These are phyloP conservation scores for Drosophila nikananu DNA, from an alignment of 1,140 invertebrate genomes.

Conservation along the genomic window DNA sequence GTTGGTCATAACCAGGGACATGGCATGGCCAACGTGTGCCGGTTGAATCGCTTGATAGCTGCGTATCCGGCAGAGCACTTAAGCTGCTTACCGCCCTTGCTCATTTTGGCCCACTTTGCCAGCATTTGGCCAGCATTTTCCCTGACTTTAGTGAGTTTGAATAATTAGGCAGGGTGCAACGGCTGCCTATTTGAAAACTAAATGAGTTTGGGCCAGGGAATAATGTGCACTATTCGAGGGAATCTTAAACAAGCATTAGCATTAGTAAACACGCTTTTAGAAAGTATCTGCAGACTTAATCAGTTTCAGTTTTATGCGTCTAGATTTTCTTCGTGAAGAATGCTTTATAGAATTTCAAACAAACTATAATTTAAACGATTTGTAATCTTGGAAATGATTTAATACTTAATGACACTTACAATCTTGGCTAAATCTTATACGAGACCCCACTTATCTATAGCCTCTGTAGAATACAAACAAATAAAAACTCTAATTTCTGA, in stretches of 20 bases:
- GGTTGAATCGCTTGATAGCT: slow-evolving; percentile 34
- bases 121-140: slow-evolving; percentile 24
- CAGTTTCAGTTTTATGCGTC: neutral
- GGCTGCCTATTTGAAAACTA: slow-evolving; percentile 9
- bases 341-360: too few species aligned
- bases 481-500: too few species aligned
- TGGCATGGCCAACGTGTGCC: slow-evolving; percentile 14
- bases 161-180: slow-evolving; percentile 31
- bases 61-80: slow-evolving; percentile 39
- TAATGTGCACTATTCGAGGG: neutral
- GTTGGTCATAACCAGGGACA: slow-evolving; percentile 21
- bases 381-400: too few species aligned
- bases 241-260: neutral
- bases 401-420: too few species aligned
- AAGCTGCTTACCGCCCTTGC: slow-evolving; percentile 51
- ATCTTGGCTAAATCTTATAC: too few species aligned
- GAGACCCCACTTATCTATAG: too few species aligned
- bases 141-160: slow-evolving; percentile 33
- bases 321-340: too few species aligned
- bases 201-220: slow-evolving; percentile 3
- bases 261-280: slow-evolving; percentile 8
- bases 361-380: too few species aligned
- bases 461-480: too few species aligned
- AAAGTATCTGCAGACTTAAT: neutral
- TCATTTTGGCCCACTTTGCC: slow-evolving; percentile 34